phyloP scores from a whole-genome alignment of 2,888 invertebrate species.

The Tetranychus truncatus region DNA sequence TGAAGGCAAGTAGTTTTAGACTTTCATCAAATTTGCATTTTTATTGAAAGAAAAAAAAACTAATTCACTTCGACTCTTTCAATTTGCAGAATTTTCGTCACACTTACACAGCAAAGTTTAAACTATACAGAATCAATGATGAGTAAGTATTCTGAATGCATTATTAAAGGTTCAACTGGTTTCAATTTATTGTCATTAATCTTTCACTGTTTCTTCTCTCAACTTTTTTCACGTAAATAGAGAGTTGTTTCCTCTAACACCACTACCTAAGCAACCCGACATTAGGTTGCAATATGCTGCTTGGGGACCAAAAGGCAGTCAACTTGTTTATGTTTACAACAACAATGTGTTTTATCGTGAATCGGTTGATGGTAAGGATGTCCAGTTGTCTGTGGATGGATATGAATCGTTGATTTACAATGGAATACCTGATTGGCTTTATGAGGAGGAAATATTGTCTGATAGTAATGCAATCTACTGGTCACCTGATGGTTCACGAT shows the following conservation, averaged over 20 bases:
- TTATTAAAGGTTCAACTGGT: neutral
- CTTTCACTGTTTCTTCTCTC: neutral
- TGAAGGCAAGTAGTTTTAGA: conserved; percentile 20
- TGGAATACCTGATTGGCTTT: conserved; percentile 18
- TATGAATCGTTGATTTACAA: conserved; percentile 1
- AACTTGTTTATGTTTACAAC: conserved; percentile 24
- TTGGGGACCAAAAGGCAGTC: conserved; percentile 26
- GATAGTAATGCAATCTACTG: conserved; percentile 36
- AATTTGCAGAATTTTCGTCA: conserved; percentile 19
- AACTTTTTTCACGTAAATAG: neutral
- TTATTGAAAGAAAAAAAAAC: neutral
- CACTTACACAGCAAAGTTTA: conserved; percentile 19
- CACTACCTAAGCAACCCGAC: neutral
- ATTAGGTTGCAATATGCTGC: conserved; percentile 23
- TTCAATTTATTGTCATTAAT: neutral
- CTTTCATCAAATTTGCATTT: neutral
- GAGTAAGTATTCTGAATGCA: neutral
- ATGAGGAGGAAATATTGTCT: conserved; percentile 38
- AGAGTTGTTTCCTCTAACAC: neutral
- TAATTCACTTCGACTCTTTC: conserved; percentile 2
- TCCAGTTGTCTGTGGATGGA: neutral
- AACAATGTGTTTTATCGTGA: conserved; percentile 36
- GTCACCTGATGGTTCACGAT: conserved; percentile 32
- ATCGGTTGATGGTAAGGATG: conserved; percentile 15
- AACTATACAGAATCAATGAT: conserved; percentile 5